Percentiles rank a stretch among this genome's conserved stretches.
phyloP scores from a whole-genome alignment of 1,140 invertebrate species.

The Brachionus asplanchnoidis region DNA sequence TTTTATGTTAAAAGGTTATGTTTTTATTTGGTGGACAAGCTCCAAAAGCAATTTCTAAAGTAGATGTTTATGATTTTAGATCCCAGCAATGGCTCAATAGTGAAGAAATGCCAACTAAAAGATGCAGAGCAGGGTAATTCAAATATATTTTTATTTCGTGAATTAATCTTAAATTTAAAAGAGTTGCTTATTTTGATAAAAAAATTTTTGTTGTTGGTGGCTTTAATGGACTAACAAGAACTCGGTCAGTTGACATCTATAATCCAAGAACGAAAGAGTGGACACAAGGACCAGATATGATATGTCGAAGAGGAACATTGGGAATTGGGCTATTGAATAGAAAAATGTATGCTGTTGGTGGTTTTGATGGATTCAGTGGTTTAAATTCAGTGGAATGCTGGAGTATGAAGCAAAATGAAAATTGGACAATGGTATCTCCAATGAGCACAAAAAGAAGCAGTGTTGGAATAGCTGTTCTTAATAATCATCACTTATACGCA shows the following conservation, averaged over 20 bases:
- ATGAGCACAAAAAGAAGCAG: constrained; percentile 1
- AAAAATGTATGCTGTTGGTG: constrained; percentile 89
- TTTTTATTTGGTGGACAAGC: constrained; percentile 16
- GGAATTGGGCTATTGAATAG: constrained; percentile 74
- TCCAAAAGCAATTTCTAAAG: constrained; percentile 19
- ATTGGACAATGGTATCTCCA: not conserved
- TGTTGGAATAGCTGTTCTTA: constrained; percentile 21
- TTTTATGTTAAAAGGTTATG: not conserved
- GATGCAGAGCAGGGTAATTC: constrained; percentile 15
- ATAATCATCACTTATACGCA: constrained; percentile 28
- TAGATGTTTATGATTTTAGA: constrained; percentile 28
- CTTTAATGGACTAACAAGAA: constrained; percentile 58
- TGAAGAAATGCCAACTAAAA: constrained; percentile 17
- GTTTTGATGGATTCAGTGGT: constrained; percentile 95
- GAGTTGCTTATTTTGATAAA: constrained; percentile 29
- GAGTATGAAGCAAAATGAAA: not conserved
- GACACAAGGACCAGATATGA: constrained; percentile 72
- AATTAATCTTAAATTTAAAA: not conserved
- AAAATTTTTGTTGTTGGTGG: constrained; percentile 59
- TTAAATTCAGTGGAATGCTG: constrained; percentile 80
- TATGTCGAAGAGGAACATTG: constrained; percentile 75
- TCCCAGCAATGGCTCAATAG: not conserved
- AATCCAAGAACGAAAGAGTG: constrained; percentile 66
- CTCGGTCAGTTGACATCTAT: constrained; percentile 61
- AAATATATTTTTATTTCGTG: not conserved